Percentiles rank a stretch among this genome's conserved stretches.
These are phyloP conservation scores for Cercocebus atys DNA, from an alignment of 2,113 vertebrate genomes.

Conservation along the genomic window DNA sequence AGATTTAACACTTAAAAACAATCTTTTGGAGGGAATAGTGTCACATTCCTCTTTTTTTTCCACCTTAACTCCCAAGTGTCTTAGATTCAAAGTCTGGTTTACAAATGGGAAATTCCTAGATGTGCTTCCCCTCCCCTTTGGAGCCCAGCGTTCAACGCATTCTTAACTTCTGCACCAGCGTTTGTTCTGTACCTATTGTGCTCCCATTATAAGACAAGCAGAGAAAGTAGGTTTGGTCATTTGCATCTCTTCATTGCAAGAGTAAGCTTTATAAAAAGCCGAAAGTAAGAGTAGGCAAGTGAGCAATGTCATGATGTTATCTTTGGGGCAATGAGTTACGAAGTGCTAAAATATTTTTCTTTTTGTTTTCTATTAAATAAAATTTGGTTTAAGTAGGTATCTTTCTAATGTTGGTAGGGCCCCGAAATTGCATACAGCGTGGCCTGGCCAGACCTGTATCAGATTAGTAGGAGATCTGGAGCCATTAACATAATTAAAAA, in stretches of 20 bases:
- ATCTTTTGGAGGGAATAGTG: background rate
- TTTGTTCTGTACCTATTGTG: background rate
- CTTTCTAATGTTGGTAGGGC: background rate
- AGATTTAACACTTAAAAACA: conserved; percentile 33
- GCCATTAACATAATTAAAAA: background rate
- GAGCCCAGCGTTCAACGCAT: background rate
- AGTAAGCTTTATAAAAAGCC: background rate
- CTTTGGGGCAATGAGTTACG: background rate
- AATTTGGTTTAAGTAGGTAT: background rate
- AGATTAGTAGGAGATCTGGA: background rate
- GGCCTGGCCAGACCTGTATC: background rate
- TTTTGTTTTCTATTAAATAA: background rate
- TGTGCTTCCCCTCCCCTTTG: background rate
- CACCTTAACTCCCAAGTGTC: background rate
- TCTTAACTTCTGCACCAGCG: background rate
- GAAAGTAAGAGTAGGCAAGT: background rate
- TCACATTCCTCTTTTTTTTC: background rate
- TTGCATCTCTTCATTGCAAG: background rate
- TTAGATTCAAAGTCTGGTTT: conserved; percentile 7
- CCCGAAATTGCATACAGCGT: background rate
- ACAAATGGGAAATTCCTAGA: background rate
- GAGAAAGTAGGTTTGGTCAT: background rate
- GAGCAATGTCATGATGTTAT: background rate
- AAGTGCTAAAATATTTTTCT: background rate
- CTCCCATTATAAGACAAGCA: background rate